phyloP scores from a whole-genome alignment of 2,888 invertebrate species.

The Eurytoma adleriae region DNA sequence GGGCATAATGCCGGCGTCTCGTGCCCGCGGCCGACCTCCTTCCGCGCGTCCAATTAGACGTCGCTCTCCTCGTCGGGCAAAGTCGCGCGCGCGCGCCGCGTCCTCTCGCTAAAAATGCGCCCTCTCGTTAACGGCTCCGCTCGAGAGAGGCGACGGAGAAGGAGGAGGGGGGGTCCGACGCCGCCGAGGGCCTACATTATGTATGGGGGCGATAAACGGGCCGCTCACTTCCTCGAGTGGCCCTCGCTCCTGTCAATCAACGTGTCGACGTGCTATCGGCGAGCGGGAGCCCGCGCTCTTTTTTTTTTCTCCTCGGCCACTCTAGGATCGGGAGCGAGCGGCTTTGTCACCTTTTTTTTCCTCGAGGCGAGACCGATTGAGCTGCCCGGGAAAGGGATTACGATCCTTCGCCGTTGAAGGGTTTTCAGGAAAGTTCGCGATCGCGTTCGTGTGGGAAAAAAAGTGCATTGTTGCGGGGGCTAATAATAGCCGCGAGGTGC shows the following conservation, averaged over 20 bases:
- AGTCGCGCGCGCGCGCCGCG: slow-evolving; percentile 8
- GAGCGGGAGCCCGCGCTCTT: slow-evolving; percentile 21
- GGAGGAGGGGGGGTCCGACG: background rate
- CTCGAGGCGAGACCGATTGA: background rate
- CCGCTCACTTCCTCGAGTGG: slow-evolving; percentile 9
- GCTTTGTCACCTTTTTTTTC: background rate
- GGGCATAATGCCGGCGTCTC: slow-evolving; percentile 8
- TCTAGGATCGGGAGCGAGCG: slow-evolving; percentile 1
- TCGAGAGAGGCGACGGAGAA: too few relatives aligned
- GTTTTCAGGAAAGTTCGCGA: too few relatives aligned
- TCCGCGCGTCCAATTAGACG: slow-evolving; percentile 45
- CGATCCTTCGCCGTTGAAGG: background rate
- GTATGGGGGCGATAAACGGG: slow-evolving; percentile 31
- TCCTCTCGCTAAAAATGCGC: slow-evolving; percentile 28
- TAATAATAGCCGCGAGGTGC: too few relatives aligned
- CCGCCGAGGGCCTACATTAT: background rate
- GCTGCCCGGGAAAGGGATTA: background rate
- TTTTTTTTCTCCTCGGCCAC: background rate
- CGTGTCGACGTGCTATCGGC: slow-evolving; percentile 46
- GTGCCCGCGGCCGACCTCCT: slow-evolving; percentile 28
- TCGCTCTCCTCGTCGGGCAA: background rate
- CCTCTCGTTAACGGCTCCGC: slow-evolving; percentile 44
- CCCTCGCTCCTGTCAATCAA: slow-evolving; percentile 48
- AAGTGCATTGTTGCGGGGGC: too few relatives aligned
- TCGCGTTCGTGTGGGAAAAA: too few relatives aligned